phyloP scores from a whole-genome alignment of 2,113 vertebrate species.

The Halcyon malimbica region DNA sequence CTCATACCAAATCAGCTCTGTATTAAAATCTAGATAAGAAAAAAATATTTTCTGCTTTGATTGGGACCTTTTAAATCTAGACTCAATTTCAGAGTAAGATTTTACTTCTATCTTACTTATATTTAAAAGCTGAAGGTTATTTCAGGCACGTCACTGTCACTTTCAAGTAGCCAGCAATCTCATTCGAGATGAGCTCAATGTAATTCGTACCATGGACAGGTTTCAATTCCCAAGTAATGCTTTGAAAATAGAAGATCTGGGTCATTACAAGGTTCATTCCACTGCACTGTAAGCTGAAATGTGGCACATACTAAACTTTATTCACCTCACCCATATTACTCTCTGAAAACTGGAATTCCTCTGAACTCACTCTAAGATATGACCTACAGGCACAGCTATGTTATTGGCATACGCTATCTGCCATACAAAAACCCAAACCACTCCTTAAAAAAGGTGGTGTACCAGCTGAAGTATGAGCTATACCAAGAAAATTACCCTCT shows the following conservation, averaged over 20 bases:
- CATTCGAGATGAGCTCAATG: neutral
- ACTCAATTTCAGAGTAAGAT: neutral
- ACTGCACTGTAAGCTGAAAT: neutral
- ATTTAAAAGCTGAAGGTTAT: neutral
- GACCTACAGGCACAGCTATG: neutral
- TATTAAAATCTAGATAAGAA: neutral
- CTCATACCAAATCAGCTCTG: neutral
- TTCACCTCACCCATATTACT: neutral
- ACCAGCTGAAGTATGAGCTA: neutral
- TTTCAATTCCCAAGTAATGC: neutral
- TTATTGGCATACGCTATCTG: neutral
- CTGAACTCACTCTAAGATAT: neutral
- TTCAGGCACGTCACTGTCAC: neutral
- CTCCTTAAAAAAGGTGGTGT: neutral
- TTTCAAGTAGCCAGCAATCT: neutral
- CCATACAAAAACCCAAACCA: neutral
- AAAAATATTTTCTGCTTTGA: neutral
- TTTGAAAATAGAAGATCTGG: neutral
- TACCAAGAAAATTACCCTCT: neutral
- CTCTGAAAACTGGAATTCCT: neutral
- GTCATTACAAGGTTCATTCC: neutral
- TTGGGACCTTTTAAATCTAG: neutral
- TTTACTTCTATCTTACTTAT: neutral
- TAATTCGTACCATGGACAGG: neutral
- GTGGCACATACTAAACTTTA: neutral